These are phyloP conservation scores for Papilio aristodemus DNA, from an alignment of 1,140 invertebrate species.

Conservation along the genomic window DNA sequence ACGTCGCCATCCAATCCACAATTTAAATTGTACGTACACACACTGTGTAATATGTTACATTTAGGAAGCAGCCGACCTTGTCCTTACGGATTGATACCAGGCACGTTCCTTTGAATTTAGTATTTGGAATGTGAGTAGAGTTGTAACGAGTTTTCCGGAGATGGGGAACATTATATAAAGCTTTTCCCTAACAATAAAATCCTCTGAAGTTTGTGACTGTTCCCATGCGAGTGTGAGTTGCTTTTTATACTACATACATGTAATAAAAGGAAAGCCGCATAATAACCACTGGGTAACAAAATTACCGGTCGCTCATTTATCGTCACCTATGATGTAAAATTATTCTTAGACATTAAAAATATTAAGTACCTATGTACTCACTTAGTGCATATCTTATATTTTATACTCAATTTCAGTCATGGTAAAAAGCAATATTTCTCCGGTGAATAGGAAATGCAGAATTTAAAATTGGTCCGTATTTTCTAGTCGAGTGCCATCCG, in stretches of 20 bases:
- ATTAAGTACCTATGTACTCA: no score
- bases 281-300: no score
- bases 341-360: no score
- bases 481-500: conserved; percentile 33
- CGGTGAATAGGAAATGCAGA: conserved; percentile 32
- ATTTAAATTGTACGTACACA: conserved; percentile 19
- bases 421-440: conserved; percentile 25
- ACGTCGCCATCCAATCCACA: neutral
- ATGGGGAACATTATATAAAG: neutral
- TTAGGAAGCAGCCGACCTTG: neutral
- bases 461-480: conserved; percentile 34
- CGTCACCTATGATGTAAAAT: no score
- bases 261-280: no score
- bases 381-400: no score
- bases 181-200: conserved; percentile 12
- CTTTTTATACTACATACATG: no score
- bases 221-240: no score
- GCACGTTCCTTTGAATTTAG: conserved; percentile 3
- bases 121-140: conserved; percentile 5
- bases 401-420: neutral
- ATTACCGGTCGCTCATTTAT: no score
- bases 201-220: neutral
- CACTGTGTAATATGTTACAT: neutral
- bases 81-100: neutral
- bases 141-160: conserved; percentile 19